Evolutionary conservation across 2,113 vertebrate species (phyloP).

Genomic region (Sebastes fasciatus): DNA sequence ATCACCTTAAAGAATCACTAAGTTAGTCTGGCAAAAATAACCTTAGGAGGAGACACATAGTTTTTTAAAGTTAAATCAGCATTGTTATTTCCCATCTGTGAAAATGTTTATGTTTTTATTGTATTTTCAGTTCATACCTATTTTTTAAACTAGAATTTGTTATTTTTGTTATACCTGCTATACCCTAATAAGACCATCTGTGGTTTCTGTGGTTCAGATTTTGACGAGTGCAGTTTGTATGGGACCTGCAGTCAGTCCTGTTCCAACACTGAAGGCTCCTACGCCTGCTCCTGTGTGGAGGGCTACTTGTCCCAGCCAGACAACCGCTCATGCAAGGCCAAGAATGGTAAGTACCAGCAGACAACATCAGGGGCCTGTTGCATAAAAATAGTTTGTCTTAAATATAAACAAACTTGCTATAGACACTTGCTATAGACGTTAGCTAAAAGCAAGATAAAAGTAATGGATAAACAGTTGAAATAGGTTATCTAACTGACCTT

Average conservation of each 20-base stretch:
- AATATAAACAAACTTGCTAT: too few species aligned
- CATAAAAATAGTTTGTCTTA: too few species aligned
- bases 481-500: too few species aligned
- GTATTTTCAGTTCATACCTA: neutral
- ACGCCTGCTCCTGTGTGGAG: constrained; percentile 93
- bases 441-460: too few species aligned
- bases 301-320: constrained; percentile 95
- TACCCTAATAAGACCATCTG: constrained; percentile 20
- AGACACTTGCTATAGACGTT: too few species aligned
- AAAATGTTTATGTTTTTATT: neutral
- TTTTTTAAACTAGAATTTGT: neutral
- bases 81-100: neutral
- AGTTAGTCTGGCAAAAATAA: neutral
- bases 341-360: constrained; percentile 88
- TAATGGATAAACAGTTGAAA: too few species aligned
- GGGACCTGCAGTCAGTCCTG: constrained; percentile 98
- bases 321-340: constrained; percentile 97
- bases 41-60: neutral
- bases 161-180: neutral
- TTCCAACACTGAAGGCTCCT: constrained; percentile 91
- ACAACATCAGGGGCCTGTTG: neutral
- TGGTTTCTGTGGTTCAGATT: constrained; percentile 84
- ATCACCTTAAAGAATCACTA: neutral
- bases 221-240: constrained; percentile 92
- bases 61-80: neutral